Conservation (phyloP, 2,888 invertebrate genomes). For the Saturnia japonica region DNA sequence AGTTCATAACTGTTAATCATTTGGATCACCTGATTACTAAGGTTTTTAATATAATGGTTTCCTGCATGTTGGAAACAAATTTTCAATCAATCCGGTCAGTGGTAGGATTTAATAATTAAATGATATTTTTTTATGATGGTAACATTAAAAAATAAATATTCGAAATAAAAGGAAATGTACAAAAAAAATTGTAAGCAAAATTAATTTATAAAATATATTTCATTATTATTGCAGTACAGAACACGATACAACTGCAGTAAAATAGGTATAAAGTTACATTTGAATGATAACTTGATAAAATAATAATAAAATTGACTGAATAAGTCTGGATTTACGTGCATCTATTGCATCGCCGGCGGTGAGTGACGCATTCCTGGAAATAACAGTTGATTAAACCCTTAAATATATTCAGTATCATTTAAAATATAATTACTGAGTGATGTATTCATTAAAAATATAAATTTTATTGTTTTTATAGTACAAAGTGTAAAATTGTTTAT, state of each 20-base stretch:
- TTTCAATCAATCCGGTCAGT: no score
- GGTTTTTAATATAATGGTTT: no score
- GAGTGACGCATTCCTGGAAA: not conserved
- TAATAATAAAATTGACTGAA: not conserved
- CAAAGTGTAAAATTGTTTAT: not conserved
- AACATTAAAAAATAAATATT: no score
- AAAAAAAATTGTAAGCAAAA: not conserved
- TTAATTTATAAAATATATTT: not conserved
- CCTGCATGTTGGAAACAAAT: no score
- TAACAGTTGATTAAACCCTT: not conserved
- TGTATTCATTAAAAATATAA: not conserved
- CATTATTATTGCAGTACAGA: not conserved
- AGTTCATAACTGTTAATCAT: no score
- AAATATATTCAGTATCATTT: not conserved
- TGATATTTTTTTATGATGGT: no score
- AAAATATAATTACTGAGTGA: not conserved
- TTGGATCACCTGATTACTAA: no score
- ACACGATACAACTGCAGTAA: not conserved
- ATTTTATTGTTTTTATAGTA: slow-evolving; percentile 4
- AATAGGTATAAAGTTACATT: not conserved
- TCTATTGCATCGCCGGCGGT: not conserved
- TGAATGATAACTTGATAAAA: not conserved
- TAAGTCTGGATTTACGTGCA: not conserved
- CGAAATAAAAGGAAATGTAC: not conserved
- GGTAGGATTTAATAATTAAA: no score